Base-by-base conservation (phyloP, 1,140 invertebrate species). In the Mya arenaria region DNA sequence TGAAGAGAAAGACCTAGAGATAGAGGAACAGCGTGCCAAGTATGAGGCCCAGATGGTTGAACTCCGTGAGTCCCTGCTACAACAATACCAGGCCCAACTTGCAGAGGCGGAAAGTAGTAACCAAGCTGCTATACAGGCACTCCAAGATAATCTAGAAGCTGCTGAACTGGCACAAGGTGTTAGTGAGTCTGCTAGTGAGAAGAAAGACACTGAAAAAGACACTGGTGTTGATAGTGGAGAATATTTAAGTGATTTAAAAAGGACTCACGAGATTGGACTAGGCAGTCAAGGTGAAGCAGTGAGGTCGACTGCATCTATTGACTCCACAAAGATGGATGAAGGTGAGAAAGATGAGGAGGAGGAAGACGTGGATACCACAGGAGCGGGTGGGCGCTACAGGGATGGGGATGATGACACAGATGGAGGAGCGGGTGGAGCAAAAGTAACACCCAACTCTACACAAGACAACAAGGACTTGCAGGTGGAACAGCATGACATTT, bases 1-100 rank as follows among this genome's bases (percentile, higher is more conserved):
- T 34, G 88, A 90, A 58, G 88, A 90, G 28, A 71, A 83, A 36
- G 84, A 84, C 10, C 28, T 77, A 55, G 89, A 91, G 52, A 82
- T 84, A 10, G 78, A 88, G 23, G 85, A 90, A 58, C 68, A 87
- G 39, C 75, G 86, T 32, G 63, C 71, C 28, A 83, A 86, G 58
- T 85, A 89, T 28, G 85, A 89, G 17, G 74, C 81, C 58, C 86
- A 90, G n/a, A 56, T 91, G 1, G 60, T 62, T 4, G 80, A 88
- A 13, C 83, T 86, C 37, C 58, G 75, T 23, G 66, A 85, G 41
- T 82, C 62, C 0, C 63, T 89, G 30, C 75, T 78, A 28, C 71
- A 72, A 60, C 73, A 88, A 72, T 79, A 81, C 56, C 79, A 87
- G 55, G n/a, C 56, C 39, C 74, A 79, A 44, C 15, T 85, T 19